A percentile compares a stretch with the other conserved stretches of the same genome.
phyloP scores from a whole-genome alignment of 1,140 invertebrate genomes.

The Lepidostoma basale region DNA sequence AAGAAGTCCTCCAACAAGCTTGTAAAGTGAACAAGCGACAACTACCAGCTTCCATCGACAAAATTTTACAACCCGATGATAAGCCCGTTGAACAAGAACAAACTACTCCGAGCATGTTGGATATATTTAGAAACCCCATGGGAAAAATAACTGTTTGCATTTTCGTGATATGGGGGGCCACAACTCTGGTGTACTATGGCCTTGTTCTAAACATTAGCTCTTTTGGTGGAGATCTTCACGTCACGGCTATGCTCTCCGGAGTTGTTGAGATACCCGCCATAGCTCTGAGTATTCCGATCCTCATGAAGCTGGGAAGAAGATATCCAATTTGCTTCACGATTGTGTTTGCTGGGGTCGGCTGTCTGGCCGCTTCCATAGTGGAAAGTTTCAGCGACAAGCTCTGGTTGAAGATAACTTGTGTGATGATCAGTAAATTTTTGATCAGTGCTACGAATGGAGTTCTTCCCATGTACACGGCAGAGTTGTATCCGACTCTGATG shows the following conservation, averaged over 20 bases:
- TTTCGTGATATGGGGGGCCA: conserved; percentile 73
- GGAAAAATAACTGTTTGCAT: conserved; percentile 70
- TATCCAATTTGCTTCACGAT: conserved; percentile 70
- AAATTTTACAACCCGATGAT: conserved; percentile 59
- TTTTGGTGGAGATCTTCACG: conserved; percentile 71
- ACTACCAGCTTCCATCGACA: conserved; percentile 67
- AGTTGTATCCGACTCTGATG: conserved; percentile 75
- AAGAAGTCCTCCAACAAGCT: conserved; percentile 70
- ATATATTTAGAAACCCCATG: conserved; percentile 67
- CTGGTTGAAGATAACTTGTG: conserved; percentile 66
- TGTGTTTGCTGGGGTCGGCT: conserved; percentile 68
- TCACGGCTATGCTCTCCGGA: conserved; percentile 71
- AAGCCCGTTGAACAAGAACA: conserved; percentile 49
- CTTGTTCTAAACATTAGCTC: conserved; percentile 73
- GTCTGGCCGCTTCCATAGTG: conserved; percentile 64
- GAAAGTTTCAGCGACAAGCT: conserved; percentile 57
- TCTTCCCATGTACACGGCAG: conserved; percentile 75
- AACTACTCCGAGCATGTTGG: conserved; percentile 61
- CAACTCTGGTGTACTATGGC: conserved; percentile 76
- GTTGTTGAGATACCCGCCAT: conserved; percentile 75
- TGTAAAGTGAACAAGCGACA: conserved; percentile 68
- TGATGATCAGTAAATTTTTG: conserved; percentile 73
- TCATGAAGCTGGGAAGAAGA: conserved; percentile 71
- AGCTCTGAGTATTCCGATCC: conserved; percentile 71
- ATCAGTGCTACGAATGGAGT: conserved; percentile 74